Conservation (phyloP, 2,888 invertebrate species). For the Nomada flava region DNA sequence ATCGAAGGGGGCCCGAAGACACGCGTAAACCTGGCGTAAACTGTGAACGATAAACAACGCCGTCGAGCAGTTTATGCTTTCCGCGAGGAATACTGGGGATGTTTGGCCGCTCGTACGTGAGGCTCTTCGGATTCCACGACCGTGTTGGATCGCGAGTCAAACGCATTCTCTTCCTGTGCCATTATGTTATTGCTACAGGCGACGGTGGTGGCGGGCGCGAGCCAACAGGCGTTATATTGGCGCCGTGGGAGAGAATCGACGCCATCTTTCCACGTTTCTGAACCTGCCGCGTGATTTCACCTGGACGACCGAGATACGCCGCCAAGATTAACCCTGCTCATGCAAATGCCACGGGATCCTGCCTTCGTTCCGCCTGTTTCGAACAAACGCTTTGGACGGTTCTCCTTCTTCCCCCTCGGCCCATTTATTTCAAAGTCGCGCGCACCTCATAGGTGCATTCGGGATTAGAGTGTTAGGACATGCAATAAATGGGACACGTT, state of each 20-base stretch:
- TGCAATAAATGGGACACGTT: too few species aligned
- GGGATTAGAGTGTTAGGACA: too few species aligned
- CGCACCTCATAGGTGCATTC: too few species aligned
- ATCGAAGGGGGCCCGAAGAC: conserved; percentile 29
- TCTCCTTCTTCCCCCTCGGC: background rate
- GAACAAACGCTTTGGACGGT: background rate
- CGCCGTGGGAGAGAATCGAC: conserved; percentile 60
- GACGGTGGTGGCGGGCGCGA: conserved; percentile 56
- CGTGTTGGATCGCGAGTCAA: conserved; percentile 82
- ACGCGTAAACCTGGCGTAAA: conserved; percentile 67
- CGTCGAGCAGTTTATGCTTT: conserved; percentile 72
- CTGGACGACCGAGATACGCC: background rate
- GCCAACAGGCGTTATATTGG: conserved; percentile 64
- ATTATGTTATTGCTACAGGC: conserved; percentile 78
- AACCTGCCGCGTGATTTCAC: conserved; percentile 30
- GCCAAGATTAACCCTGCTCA: conserved; percentile 2
- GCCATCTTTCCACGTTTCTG: conserved; percentile 42
- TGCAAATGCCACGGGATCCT: conserved; percentile 8
- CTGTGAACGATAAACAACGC: conserved; percentile 70
- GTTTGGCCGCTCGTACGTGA: conserved; percentile 76
- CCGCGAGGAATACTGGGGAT: conserved; percentile 77
- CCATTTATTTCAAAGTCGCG: too few species aligned
- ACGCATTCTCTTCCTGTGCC: conserved; percentile 81
- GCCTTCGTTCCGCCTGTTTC: background rate
- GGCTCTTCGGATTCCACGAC: conserved; percentile 80